Evolutionary conservation across 1,140 invertebrate species (phyloP).

Genomic region (Sinonovacula constricta): DNA sequence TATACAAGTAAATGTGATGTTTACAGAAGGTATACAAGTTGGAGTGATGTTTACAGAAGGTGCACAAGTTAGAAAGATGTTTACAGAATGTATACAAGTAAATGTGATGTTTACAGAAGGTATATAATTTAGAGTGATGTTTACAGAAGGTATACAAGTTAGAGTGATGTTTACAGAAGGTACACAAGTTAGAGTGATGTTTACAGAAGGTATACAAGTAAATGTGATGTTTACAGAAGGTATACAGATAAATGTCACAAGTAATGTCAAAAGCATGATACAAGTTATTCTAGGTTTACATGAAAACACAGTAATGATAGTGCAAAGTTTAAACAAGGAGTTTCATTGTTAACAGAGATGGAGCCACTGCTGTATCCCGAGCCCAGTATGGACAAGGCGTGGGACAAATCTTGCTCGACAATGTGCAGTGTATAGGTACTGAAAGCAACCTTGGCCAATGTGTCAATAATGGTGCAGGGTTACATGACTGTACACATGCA

Average conservation of each 20-base stretch:
- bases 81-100: too few species aligned
- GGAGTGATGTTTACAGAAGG: too few species aligned
- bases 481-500: constrained; percentile 56
- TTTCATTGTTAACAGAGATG: constrained; percentile 56
- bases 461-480: constrained; percentile 56
- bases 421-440: constrained; percentile 85
- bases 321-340: not conserved
- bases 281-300: not conserved
- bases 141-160: too few species aligned
- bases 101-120: too few species aligned
- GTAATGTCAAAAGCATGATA: not conserved
- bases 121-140: too few species aligned
- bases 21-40: too few species aligned
- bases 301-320: not conserved
- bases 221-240: constrained; percentile 6
- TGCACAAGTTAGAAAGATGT: too few species aligned
- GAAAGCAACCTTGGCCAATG: constrained; percentile 84
- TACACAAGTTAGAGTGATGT: too few species aligned
- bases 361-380: constrained; percentile 30
- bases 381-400: constrained; percentile 76
- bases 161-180: too few species aligned
- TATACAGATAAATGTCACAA: not conserved
- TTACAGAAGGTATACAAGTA: too few species aligned
- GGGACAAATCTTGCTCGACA: constrained; percentile 87
- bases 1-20: too few species aligned